Conservation (phyloP, 1,140 invertebrate species). For the Diuraphis noxia region DNA sequence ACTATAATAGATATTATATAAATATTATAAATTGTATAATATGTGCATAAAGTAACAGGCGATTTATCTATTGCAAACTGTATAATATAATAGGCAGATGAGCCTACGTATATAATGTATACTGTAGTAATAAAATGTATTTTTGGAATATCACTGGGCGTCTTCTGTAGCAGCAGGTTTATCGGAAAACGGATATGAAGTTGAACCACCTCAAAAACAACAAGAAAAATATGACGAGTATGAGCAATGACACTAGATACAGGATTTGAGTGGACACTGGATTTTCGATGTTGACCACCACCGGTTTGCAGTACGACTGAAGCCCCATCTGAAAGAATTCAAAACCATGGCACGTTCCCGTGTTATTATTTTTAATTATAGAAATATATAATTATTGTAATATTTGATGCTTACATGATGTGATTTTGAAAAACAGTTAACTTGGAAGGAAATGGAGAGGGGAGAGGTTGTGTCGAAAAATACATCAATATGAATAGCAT, state of each 20-base stretch:
- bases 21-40: background rate
- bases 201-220: slow-evolving; percentile 21
- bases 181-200: slow-evolving; percentile 4
- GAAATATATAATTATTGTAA: background rate
- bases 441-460: no score
- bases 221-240: slow-evolving; percentile 49
- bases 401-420: background rate
- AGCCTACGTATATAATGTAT: background rate
- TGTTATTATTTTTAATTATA: background rate
- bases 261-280: slow-evolving; percentile 44
- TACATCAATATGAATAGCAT: no score
- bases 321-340: slow-evolving; percentile 55
- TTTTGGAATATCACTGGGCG: background rate
- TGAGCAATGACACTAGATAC: slow-evolving; percentile 49
- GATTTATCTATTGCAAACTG: background rate
- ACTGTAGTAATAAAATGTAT: background rate
- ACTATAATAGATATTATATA: background rate
- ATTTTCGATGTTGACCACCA: slow-evolving; percentile 50
- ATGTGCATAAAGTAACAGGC: background rate
- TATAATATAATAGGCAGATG: background rate
- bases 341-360: background rate
- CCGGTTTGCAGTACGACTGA: slow-evolving; percentile 55
- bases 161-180: background rate
- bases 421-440: background rate
- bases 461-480: no score